These are phyloP conservation scores for Dinocampus coccinellae DNA, from an alignment of 2,888 invertebrate species.

Conservation along the genomic window DNA sequence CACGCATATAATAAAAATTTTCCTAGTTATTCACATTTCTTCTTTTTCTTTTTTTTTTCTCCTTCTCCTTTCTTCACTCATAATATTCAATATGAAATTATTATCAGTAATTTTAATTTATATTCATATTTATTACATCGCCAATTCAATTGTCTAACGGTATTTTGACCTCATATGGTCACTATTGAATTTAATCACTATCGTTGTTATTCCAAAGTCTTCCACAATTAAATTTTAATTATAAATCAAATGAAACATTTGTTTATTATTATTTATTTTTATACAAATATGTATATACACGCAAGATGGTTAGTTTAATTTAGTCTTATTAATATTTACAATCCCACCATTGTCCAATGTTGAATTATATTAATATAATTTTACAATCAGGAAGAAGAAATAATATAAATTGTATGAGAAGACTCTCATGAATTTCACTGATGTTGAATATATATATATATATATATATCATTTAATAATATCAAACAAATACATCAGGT, in stretches of 20 bases:
- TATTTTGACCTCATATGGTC: background rate
- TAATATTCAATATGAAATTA: background rate
- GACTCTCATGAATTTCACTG: background rate
- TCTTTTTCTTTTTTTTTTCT: constrained; percentile 22
- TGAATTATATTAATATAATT: background rate
- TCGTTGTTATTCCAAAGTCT: background rate
- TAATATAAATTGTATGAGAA: constrained; percentile 1
- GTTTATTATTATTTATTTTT: background rate
- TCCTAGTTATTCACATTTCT: no score
- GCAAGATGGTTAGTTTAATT: no score
- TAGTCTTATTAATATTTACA: background rate
- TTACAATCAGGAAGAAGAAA: background rate
- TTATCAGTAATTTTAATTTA: background rate
- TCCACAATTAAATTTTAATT: background rate
- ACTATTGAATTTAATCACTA: background rate
- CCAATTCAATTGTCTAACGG: constrained; percentile 12
- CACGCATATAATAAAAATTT: background rate
- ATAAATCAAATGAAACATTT: background rate
- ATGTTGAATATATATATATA: background rate
- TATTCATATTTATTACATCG: background rate
- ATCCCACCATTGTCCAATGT: constrained; percentile 10
- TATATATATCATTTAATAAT: no score
- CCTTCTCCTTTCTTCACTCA: background rate
- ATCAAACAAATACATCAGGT: no score
- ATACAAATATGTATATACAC: background rate